These are phyloP conservation scores for Petrocephalus sullivani DNA, from an alignment of 2,797 vertebrate species.

Conservation along the genomic window DNA sequence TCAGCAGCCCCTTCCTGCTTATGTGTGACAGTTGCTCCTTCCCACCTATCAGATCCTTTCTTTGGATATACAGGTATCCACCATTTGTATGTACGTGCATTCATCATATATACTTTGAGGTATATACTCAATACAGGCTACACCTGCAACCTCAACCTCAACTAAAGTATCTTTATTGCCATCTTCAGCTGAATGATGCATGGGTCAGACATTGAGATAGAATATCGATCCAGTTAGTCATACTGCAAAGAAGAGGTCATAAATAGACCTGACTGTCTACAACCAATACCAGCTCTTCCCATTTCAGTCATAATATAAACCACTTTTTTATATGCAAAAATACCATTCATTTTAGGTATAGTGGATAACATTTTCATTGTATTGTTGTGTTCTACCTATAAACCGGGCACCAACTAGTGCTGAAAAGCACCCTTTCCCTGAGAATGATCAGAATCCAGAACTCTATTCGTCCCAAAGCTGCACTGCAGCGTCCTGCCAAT, in stretches of 20 bases:
- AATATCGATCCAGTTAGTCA: not conserved
- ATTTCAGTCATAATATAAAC: not conserved
- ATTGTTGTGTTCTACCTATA: not conserved
- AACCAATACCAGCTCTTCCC: not conserved
- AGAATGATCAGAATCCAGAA: not conserved
- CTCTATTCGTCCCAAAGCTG: not conserved
- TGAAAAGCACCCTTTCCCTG: not conserved
- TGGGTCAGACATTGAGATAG: not conserved
- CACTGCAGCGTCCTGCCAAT: not conserved
- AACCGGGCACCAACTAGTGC: not conserved
- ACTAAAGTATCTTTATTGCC: not conserved
- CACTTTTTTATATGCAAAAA: conserved; percentile 1
- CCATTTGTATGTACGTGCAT: not conserved
- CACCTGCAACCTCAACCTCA: not conserved
- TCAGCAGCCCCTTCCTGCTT: not conserved
- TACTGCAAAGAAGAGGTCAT: not conserved
- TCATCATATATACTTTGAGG: not conserved
- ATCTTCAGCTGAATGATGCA: not conserved
- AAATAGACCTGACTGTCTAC: not conserved
- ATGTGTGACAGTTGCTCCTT: not conserved
- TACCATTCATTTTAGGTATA: not conserved
- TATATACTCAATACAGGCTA: not conserved
- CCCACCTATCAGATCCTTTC: not conserved
- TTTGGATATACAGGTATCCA: not conserved
- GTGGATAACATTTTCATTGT: not conserved